Evolutionary conservation across 2,888 invertebrate genomes (phyloP).

Genomic region (Microctonus brassicae): DNA sequence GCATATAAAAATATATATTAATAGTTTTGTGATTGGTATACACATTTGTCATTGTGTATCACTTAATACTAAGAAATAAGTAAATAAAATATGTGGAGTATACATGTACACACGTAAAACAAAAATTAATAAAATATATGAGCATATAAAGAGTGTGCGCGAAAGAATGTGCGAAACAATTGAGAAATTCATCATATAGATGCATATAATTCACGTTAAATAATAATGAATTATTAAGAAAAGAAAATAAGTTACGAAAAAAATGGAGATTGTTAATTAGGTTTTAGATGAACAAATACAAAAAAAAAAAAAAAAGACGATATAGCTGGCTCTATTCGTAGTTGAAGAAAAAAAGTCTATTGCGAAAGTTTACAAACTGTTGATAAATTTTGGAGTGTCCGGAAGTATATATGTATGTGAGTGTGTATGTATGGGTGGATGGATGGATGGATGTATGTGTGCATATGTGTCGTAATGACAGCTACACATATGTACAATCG

Average conservation of each 20-base stretch:
- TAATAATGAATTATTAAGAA: constrained; percentile 24
- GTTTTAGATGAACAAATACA: constrained; percentile 54
- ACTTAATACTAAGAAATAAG: constrained; percentile 20
- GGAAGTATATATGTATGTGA: background rate
- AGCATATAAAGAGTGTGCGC: background rate
- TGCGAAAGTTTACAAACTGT: constrained; percentile 55
- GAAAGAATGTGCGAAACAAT: background rate
- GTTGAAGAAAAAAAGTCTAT: constrained; percentile 51
- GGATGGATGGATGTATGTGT: background rate
- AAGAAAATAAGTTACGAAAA: constrained; percentile 11
- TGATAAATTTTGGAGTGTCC: constrained; percentile 47
- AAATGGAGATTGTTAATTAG: constrained; percentile 59
- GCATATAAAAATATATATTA: constrained; percentile 30
- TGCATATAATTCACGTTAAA: constrained; percentile 42
- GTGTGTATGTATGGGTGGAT: constrained; percentile 1
- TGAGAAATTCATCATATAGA: constrained; percentile 7
- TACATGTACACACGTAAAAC: constrained; percentile 16
- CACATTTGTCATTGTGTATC: constrained; percentile 37
- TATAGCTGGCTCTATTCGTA: constrained; percentile 67
- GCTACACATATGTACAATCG: constrained; percentile 27
- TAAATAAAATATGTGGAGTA: constrained; percentile 5
- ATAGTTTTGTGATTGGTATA: constrained; percentile 41
- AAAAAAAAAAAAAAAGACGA: constrained; percentile 47
- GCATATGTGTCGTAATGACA: constrained; percentile 22
- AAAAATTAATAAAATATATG: constrained; percentile 23